phyloP scores from a whole-genome alignment of 2,888 invertebrate genomes.

The Eretmocerus hayati region DNA sequence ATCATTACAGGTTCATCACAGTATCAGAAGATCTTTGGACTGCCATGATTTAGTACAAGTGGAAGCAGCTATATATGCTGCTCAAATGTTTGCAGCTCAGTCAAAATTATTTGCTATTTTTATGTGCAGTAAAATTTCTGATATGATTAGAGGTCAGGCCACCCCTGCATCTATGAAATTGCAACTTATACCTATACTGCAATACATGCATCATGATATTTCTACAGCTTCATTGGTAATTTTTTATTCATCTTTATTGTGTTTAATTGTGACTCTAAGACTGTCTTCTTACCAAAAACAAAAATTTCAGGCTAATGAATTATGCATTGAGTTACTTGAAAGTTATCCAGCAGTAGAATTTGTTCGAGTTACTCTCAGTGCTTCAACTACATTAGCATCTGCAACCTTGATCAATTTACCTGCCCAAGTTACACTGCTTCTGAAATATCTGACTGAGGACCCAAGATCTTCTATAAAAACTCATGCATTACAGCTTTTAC shows the following conservation, averaged over 20 bases:
- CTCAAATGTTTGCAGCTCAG: slow-evolving; percentile 88
- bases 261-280: not conserved
- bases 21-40: slow-evolving; percentile 83
- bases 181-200: slow-evolving; percentile 80
- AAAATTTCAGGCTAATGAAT: slow-evolving; percentile 56
- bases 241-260: not conserved
- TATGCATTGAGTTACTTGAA: slow-evolving; percentile 67
- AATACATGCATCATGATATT: slow-evolving; percentile 86
- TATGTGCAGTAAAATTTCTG: slow-evolving; percentile 90
- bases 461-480: slow-evolving; percentile 64
- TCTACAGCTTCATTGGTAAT: slow-evolving; percentile 66
- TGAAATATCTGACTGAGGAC: slow-evolving; percentile 63
- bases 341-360: slow-evolving; percentile 76
- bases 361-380: slow-evolving; percentile 74
- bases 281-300: slow-evolving; percentile 3
- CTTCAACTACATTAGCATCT: slow-evolving; percentile 80
- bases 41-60: slow-evolving; percentile 95
- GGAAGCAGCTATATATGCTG: slow-evolving; percentile 91
- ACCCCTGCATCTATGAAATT: slow-evolving; percentile 89
- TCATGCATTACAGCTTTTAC: slow-evolving; percentile 60
- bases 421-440: slow-evolving; percentile 68
- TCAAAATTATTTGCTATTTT: slow-evolving; percentile 93
- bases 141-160: slow-evolving; percentile 89
- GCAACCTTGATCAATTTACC: slow-evolving; percentile 87
- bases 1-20: slow-evolving; percentile 75